Evolutionary conservation across 2,113 vertebrate genomes (phyloP).

Genomic region (Pygoscelis adeliae): DNA sequence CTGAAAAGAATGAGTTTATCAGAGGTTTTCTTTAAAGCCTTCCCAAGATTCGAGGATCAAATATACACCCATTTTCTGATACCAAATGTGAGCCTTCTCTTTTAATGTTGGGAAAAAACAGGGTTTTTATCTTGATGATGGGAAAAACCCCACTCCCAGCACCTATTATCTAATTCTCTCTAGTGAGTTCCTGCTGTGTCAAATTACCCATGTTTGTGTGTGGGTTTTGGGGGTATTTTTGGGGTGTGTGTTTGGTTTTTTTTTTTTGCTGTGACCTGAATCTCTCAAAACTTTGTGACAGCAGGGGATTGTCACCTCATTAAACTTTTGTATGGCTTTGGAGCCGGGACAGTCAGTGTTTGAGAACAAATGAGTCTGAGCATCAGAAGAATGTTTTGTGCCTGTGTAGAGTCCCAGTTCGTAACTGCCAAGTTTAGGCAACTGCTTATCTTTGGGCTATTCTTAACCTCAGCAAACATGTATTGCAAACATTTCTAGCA

Average conservation of each 20-base stretch:
- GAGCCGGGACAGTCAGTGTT: slow-evolving; percentile 30
- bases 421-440: slow-evolving; percentile 59
- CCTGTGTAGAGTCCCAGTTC: slow-evolving; percentile 11
- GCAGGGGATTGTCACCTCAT: slow-evolving; percentile 44
- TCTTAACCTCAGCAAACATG: slow-evolving; percentile 49
- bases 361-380: slow-evolving; percentile 57
- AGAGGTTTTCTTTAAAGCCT: not conserved
- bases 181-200: slow-evolving; percentile 22
- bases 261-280: slow-evolving; percentile 1
- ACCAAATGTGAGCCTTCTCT: not conserved
- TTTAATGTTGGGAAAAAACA: not conserved
- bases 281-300: slow-evolving; percentile 54
- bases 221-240: not conserved
- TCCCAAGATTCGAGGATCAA: not conserved
- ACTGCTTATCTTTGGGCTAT: slow-evolving; percentile 63
- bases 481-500: slow-evolving; percentile 34
- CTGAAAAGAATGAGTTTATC: not conserved
- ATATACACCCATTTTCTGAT: not conserved
- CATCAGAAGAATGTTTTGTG: slow-evolving; percentile 61
- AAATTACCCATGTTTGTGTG: not conserved
- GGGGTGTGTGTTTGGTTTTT: too few species aligned
- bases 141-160: not conserved
- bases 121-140: not conserved
- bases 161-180: slow-evolving; percentile 2
- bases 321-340: slow-evolving; percentile 47